Evolutionary conservation across 2,113 vertebrate species (phyloP), one percentile per base, ranked within the genome.

Genomic region (Aix galericulata): DNA sequence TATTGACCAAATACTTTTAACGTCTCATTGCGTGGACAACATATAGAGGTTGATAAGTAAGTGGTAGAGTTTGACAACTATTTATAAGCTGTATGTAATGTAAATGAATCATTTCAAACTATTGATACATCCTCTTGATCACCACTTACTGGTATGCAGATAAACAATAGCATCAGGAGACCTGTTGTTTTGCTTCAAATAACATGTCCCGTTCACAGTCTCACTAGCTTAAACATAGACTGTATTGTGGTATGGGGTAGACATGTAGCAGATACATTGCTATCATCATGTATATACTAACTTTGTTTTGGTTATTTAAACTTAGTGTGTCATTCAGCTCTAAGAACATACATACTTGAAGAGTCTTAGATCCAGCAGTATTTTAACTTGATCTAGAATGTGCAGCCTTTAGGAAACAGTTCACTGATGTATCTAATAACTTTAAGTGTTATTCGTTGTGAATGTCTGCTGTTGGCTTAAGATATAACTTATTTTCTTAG

Each of bases 401-500:
- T 22, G 8, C 32, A 40, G 11, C 13, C 22, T 82, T 55, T 52
- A 77, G 64, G 56, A 86, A 52, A 22, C 16, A 32, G 29, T 31
- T 80, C 21, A 17, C 8, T 59, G 44, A 48, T 63, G 29, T 53
- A 17, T 21, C 12, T 53, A 16, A 0, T 78, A 53, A 69, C 58
- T 81, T 29, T 13, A 1, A 36, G 10, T 36, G 8, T 34, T 85
- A 38, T 74, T 62, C 52, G 20, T 75, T 50, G 25, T 72, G 38
- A 34, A 55, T 36, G 20, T 74, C 44, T 82, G 17, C 17, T 72
- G 38, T 36, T 60, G 69, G 9, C 55, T 87, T 95, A 56, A 94
- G 66, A 73, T 23, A 55, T 13, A 9, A 17, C 12, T 69, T 91
- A 50, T 68, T 78, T 91, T 38, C 85, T n/a, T 88, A 99, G 99